Base-by-base conservation (phyloP, 53 echinoderm and acorn worm genomes). In the Holothuria scabra region DNA sequence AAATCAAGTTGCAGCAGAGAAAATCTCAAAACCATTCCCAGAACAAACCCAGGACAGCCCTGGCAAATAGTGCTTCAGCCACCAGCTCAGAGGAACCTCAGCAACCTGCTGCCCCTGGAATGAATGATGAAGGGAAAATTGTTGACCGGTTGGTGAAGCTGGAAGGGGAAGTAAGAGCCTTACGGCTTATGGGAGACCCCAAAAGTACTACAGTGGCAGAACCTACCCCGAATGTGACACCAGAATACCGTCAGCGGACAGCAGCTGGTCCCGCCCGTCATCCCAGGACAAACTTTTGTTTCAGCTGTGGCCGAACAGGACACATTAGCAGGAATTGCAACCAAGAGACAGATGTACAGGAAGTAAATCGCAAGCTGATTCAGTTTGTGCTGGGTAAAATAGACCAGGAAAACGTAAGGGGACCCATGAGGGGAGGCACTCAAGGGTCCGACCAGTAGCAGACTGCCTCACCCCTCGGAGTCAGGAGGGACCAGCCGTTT, bases 181-280 rank as follows among this genome's bases (percentile, higher is more conserved):
- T 13, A 48, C 7, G 48, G 48, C 12, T 10, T 10, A 12, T 48
- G 4, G 48, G 48, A 5, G 48, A 48, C 48, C 48, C 48, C 10
- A 8, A 48, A 48, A 8, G 9, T 48, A 48, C 5, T 8, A 10
- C 48, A 1, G 48, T 13, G 7, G 1, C 48, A 48, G 48, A 5
- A 48, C 48, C 48, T 10, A 8, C 48, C 48, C 48, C 48, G 4
- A 48, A 1, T 48, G 12, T 48, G 48, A 48, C 70, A 28, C 18
- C 21, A 12, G 70, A 69, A 16, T 69, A 69, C 38, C 38, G 70
- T 11, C 70, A 69, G n/a, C 24, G 70, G 70, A 69, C 70, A 5
- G 41, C 41, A n/a, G n/a, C n/a, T n/a, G 70, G 41, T 5, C 13
- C 28, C 24, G 19, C 38, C 38, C 28, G 70, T 10, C 28, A 16